phyloP scores from a whole-genome alignment of 2,888 invertebrate genomes.

The Meliscaeva auricollis region DNA sequence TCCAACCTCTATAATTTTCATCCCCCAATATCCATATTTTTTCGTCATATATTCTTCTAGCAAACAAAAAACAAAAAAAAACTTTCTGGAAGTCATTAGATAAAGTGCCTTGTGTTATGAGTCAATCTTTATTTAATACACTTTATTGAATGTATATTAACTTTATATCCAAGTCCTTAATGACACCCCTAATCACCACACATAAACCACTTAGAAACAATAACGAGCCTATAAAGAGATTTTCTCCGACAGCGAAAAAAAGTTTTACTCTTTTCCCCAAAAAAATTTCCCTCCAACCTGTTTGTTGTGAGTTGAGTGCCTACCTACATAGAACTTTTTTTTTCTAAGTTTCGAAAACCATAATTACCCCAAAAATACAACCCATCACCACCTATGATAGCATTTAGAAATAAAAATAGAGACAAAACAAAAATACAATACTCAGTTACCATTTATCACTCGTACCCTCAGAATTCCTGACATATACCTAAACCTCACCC shows the following conservation, averaged over 20 bases:
- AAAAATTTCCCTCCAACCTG: not conserved
- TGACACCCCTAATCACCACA: conserved; percentile 19
- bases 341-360: not conserved
- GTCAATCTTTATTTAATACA: conserved; percentile 38
- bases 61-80: not conserved
- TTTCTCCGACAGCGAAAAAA: not conserved
- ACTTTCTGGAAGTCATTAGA: conserved; percentile 15
- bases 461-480: not conserved
- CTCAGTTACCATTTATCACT: conserved; percentile 12
- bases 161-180: conserved; percentile 24
- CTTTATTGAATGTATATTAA: conserved; percentile 30
- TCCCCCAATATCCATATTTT: too few species aligned
- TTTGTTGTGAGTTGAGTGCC: too few species aligned
- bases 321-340: too few species aligned
- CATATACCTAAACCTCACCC: conserved; percentile 23
- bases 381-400: not conserved
- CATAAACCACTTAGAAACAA: conserved; percentile 37
- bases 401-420: not conserved
- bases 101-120: conserved; percentile 5
- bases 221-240: conserved; percentile 31
- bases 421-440: not conserved
- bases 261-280: not conserved
- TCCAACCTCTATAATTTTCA: not conserved
- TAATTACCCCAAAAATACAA: conserved; percentile 12
- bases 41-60: too few species aligned